phyloP scores from a whole-genome alignment of 30 jellyfish, hydroid and myxozoan species.

The Chrysaora quinquecirrha region DNA sequence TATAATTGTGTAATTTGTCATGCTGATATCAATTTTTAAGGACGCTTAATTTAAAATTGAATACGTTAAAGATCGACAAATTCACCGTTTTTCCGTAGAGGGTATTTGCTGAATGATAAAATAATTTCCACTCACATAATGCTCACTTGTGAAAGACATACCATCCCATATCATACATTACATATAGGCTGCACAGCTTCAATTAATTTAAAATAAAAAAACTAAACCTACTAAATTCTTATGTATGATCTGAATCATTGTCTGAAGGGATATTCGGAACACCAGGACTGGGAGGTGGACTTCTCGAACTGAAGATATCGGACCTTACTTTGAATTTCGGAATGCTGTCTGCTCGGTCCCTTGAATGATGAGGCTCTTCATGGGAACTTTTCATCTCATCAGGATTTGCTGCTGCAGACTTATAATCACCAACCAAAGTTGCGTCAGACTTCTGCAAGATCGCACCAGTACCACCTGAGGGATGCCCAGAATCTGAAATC shows the following conservation, averaged over 20 bases:
- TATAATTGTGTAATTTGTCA: too few relatives aligned
- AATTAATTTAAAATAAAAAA: too few relatives aligned
- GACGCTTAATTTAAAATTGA: too few relatives aligned
- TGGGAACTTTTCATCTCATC: not conserved
- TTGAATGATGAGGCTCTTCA: conserved; percentile 13
- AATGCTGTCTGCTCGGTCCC: conserved; percentile 50
- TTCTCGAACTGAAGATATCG: conserved; percentile 68
- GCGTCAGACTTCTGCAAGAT: not conserved
- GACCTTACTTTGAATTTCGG: conserved; percentile 90
- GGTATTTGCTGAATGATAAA: too few relatives aligned
- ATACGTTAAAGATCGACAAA: too few relatives aligned
- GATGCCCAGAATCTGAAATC: not conserved
- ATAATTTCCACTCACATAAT: too few relatives aligned
- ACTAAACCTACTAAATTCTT: too few relatives aligned
- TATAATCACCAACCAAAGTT: not conserved
- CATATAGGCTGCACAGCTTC: too few relatives aligned
- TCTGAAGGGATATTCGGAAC: conserved; percentile 1
- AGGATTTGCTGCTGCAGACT: not conserved
- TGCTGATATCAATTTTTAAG: too few relatives aligned
- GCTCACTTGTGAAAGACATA: too few relatives aligned
- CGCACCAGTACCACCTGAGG: not conserved
- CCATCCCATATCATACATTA: too few relatives aligned
- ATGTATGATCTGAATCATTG: conserved; percentile 9
- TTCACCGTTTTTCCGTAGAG: too few relatives aligned
- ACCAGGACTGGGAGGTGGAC: conserved; percentile 77